Evolutionary conservation across 2,797 vertebrate species (phyloP).

Genomic region (Florisuga fusca): DNA sequence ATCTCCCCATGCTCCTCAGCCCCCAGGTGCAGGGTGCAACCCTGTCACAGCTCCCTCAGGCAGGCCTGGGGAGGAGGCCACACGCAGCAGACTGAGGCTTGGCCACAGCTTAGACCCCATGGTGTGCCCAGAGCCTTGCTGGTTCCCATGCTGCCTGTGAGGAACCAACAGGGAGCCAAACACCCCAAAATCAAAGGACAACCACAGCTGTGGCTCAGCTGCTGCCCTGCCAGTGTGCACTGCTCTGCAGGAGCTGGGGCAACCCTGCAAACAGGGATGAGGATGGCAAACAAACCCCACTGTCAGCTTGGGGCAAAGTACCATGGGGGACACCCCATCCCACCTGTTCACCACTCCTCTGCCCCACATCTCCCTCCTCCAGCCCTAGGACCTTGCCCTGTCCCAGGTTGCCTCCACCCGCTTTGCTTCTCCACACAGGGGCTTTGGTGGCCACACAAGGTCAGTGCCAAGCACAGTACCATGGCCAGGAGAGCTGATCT

Average conservation of each 20-base stretch:
- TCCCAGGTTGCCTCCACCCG: not conserved
- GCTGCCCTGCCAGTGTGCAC: fast-evolving
- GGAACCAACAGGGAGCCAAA: not conserved
- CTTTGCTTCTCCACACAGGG: not conserved
- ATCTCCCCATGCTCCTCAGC: not conserved
- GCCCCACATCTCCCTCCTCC: not conserved
- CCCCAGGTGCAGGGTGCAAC: fast-evolving
- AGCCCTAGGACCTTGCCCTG: not conserved
- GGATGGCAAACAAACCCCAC: not conserved
- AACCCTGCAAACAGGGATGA: not conserved
- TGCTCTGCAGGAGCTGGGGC: fast-evolving
- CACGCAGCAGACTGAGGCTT: fast-evolving
- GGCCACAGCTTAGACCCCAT: fast-evolving
- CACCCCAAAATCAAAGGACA: not conserved
- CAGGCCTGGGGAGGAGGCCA: not conserved
- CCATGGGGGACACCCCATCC: fast-evolving
- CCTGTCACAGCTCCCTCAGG: fast-evolving
- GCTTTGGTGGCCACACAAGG: not conserved
- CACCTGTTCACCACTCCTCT: not conserved
- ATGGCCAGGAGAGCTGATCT: not conserved
- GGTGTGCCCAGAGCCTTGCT: fast-evolving
- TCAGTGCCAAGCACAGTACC: not conserved
- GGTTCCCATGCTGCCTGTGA: not conserved
- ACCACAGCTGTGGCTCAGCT: not conserved
- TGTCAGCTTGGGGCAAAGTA: not conserved